A percentile compares a stretch with the other conserved stretches of the same genome.
Evolutionary conservation across 2,888 invertebrate genomes (phyloP).

Genomic region (Globia sparganii): DNA sequence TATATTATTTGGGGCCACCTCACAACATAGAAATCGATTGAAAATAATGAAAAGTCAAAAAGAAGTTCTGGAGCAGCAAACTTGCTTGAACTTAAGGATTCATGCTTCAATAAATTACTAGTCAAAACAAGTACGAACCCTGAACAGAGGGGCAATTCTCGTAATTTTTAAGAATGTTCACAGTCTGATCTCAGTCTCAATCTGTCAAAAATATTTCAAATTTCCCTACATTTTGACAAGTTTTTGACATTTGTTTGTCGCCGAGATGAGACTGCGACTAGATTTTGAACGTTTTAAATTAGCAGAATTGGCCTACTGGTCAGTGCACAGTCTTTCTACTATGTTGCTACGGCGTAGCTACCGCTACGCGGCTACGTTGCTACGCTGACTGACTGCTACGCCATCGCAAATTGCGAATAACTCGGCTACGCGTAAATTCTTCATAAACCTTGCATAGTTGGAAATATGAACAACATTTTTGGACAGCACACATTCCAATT

Average conservation of each 20-base stretch:
- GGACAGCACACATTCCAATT: constrained; percentile 8
- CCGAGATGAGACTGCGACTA: no score
- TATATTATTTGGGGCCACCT: neutral
- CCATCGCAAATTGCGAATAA: constrained; percentile 28
- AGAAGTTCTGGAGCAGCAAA: neutral
- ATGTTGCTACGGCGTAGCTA: constrained; percentile 30
- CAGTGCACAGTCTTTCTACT: neutral
- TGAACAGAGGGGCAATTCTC: no score
- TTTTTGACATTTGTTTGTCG: no score
- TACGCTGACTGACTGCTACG: constrained; percentile 37
- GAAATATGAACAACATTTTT: constrained; percentile 15
- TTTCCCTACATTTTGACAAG: no score
- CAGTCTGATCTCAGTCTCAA: no score
- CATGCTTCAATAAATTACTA: constrained; percentile 21
- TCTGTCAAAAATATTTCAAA: no score
- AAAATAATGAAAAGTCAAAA: neutral
- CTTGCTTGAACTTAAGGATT: constrained; percentile 1
- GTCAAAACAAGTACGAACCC: neutral
- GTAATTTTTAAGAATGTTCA: no score
- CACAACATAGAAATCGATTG: neutral
- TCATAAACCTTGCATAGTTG: constrained; percentile 12
- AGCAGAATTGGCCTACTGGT: no score
- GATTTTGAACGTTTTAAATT: no score
- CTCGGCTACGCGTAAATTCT: constrained; percentile 41
- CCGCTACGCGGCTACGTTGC: constrained; percentile 22